Base-by-base conservation (phyloP, 2,113 vertebrate genomes). In the Dascyllus trimaculatus region DNA sequence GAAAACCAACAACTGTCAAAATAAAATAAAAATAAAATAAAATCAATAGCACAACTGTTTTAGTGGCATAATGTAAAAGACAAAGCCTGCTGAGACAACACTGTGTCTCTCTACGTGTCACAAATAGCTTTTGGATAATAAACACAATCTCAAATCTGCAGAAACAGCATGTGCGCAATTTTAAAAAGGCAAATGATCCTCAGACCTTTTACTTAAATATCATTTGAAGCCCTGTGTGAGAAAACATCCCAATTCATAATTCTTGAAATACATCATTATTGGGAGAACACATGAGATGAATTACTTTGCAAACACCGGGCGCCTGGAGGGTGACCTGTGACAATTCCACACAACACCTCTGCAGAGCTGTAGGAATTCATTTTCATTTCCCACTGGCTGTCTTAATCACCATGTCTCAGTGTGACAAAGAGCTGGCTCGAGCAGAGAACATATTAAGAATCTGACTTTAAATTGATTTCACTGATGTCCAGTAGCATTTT, bases 161-260 rank as follows among this genome's bases (percentile, higher is more conserved):
- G 61, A 6, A 65, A 60, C 45, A 71, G 40, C 35, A 54, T 54
- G 72, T 58, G 22, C 58, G 35, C 80, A 88, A 88, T 61, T 83
- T 71, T 1, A 24, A 43, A 78, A 82, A 84, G 70, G 65, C 77
- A 89, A 77, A 72, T 91, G 86, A 93, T 90, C 59, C 81, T 54
- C 9, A 26, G 92, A 93, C 91, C 88, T 88, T 89, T 92, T 93
- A 52, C 81, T 86, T 90, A 91, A 95, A 95, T 94, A 94, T 92
- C 88, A 94, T 86, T 95, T 91, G 86, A 90, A 90, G 91, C 85
- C 52, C 78, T 82, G 80, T 94, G 86, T 88, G 82, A 81, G 90
- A 76, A 93, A 95, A 94, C 93, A 95, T 95, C 93, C 86, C 84
- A 11, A 91, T 93, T 95, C 93, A 95, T 94, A 92, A 92, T 82